Percentiles rank a stretch among this genome's conserved stretches.
phyloP scores from a whole-genome alignment of 2,113 vertebrate species.

The Mugil cephalus region DNA sequence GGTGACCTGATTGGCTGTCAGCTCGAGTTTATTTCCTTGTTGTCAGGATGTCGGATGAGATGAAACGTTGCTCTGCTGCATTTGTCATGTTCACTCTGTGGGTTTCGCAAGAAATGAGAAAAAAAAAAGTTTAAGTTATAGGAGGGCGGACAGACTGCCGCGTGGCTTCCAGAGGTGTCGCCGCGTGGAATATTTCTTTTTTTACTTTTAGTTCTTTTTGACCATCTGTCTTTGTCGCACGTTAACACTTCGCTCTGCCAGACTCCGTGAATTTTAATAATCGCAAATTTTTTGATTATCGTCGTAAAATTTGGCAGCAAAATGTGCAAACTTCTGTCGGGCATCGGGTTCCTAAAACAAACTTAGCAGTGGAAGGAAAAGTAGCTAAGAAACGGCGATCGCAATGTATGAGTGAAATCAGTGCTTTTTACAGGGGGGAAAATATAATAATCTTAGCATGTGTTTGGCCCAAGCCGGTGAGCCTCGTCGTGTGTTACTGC shows the following conservation, averaged over 20 bases:
- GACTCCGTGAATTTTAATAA: too few relatives aligned
- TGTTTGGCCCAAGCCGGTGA: slow-evolving; percentile 16
- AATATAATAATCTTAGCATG: slow-evolving; percentile 38
- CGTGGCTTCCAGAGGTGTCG: slow-evolving; percentile 41
- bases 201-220: slow-evolving; percentile 21
- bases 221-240: slow-evolving; percentile 6
- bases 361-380: slow-evolving; percentile 23
- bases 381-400: not conserved
- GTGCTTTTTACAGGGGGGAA: slow-evolving; percentile 11
- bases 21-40: slow-evolving; percentile 77
- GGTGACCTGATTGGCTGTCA: slow-evolving; percentile 79
- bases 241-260: too few relatives aligned
- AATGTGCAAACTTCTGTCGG: slow-evolving; percentile 9
- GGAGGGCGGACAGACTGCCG: slow-evolving; percentile 49
- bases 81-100: slow-evolving; percentile 68
- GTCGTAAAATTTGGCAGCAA: not conserved
- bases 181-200: slow-evolving; percentile 24
- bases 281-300: not conserved
- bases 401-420: slow-evolving; percentile 14
- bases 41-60: slow-evolving; percentile 73
- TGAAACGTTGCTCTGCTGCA: slow-evolving; percentile 68
- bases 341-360: slow-evolving; percentile 36
- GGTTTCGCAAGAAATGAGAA: slow-evolving; percentile 62
- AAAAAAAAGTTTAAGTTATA: slow-evolving; percentile 59
- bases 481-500: slow-evolving; percentile 43